Percentiles rank a stretch among this genome's conserved stretches.
Conservation (phyloP, 2,797 vertebrate species). For the Diglossa cyanea region DNA sequence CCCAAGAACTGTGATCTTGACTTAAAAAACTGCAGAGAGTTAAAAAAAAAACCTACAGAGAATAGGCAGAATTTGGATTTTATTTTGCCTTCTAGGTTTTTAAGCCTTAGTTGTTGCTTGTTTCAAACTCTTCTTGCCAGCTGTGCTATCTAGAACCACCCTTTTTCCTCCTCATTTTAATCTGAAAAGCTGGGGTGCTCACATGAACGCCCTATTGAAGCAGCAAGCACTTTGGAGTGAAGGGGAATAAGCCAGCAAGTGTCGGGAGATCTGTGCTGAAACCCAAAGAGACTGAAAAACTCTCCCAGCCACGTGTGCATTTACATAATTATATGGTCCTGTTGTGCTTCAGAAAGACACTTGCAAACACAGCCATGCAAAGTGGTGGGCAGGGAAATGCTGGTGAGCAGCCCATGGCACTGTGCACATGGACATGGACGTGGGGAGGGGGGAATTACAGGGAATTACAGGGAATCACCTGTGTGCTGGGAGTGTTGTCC, state of each 20-base stretch:
- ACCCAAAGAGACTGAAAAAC: neutral
- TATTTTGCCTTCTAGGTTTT: neutral
- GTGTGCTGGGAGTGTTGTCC: neutral
- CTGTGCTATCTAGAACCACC: neutral
- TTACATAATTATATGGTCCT: conserved; percentile 20
- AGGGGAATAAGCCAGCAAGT: conserved; percentile 14
- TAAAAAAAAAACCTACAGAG: neutral
- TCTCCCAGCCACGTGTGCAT: neutral
- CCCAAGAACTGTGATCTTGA: neutral
- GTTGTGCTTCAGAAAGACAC: neutral
- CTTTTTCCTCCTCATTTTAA: neutral
- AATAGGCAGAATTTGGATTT: neutral
- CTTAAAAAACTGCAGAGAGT: neutral
- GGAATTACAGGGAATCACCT: neutral
- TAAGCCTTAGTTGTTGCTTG: neutral
- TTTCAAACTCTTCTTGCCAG: neutral
- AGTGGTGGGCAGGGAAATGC: neutral
- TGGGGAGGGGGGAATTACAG: neutral
- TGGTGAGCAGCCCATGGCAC: neutral
- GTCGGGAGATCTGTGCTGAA: conserved; percentile 16
- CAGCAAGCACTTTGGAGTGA: neutral
- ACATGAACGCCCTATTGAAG: neutral
- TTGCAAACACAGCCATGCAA: neutral
- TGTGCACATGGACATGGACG: accelerated
- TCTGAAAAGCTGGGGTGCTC: conserved; percentile 2